These are phyloP conservation scores for Pithys albifrons DNA, from an alignment of 2,113 vertebrate genomes.

Conservation along the genomic window DNA sequence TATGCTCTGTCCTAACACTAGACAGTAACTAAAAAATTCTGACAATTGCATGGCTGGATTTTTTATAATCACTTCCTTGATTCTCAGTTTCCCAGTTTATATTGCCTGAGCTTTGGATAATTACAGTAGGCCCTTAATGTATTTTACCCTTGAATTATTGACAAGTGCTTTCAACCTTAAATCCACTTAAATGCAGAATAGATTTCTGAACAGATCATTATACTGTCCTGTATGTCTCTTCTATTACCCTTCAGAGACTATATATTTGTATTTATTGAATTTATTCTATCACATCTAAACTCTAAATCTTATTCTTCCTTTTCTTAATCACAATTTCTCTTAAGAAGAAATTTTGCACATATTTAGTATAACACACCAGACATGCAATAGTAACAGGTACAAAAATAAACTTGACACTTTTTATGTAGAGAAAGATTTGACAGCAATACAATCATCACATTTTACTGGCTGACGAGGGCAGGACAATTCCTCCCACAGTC, in stretches of 20 bases:
- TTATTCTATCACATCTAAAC: neutral
- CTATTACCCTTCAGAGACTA: neutral
- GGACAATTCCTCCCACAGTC: neutral
- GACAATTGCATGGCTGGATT: neutral
- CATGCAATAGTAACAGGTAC: neutral
- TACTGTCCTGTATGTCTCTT: neutral
- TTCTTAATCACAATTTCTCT: neutral
- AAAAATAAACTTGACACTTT: neutral
- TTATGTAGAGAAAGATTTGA: neutral
- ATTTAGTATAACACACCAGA: neutral
- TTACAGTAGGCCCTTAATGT: constrained; percentile 7
- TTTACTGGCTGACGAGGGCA: neutral
- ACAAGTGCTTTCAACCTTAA: constrained; percentile 56
- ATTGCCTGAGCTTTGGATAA: constrained; percentile 10
- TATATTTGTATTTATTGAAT: neutral
- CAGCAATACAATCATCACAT: neutral
- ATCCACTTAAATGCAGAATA: constrained; percentile 29
- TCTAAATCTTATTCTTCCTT: neutral
- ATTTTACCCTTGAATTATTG: constrained; percentile 52
- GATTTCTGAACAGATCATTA: constrained; percentile 26
- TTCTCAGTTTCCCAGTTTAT: neutral
- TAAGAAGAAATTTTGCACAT: neutral
- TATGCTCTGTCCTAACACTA: neutral
- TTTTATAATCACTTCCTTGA: neutral
- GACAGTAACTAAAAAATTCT: neutral